These are phyloP conservation scores for Ariolimax columbianus DNA, from an alignment of 2,888 invertebrate genomes.

Conservation along the genomic window DNA sequence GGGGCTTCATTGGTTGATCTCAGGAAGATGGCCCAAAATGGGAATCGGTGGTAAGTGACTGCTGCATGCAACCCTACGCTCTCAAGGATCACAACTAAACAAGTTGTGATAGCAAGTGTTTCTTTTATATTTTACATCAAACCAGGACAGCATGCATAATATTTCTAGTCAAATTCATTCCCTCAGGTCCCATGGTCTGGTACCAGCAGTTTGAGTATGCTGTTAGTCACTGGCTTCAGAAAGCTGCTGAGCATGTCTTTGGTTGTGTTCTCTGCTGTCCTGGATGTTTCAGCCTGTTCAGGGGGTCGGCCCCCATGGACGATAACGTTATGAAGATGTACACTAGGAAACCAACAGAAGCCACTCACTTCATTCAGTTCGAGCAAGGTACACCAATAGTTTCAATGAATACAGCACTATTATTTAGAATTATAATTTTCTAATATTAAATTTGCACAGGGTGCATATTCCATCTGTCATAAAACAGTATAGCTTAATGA, in stretches of 20 bases:
- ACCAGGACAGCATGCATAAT: too few species aligned
- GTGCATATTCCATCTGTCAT: not conserved
- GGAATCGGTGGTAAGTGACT: too few species aligned
- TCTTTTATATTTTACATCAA: too few species aligned
- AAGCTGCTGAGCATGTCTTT: conserved; percentile 99
- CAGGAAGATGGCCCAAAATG: too few species aligned
- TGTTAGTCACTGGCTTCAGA: conserved; percentile 99
- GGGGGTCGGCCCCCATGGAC: conserved; percentile 93
- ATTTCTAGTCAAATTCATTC: not conserved
- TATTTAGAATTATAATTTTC: not conserved
- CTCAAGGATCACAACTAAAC: too few species aligned
- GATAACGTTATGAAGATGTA: conserved; percentile 93
- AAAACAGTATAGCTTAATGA: not conserved
- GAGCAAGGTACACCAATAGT: conserved; percentile 85
- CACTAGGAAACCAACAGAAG: conserved; percentile 86
- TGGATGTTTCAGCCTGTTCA: conserved; percentile 93
- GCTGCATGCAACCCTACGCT: too few species aligned
- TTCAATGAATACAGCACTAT: not conserved
- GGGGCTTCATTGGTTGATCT: too few species aligned
- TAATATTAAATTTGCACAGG: not conserved
- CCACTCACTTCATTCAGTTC: conserved; percentile 92
- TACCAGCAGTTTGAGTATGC: conserved; percentile 99
- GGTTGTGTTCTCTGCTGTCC: conserved; percentile 96
- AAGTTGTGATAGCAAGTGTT: too few species aligned
- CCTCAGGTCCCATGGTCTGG: conserved; percentile 95